Percentiles rank a stretch among this genome's conserved stretches.
These are phyloP conservation scores for Borostomias antarcticus DNA, from an alignment of 2,797 vertebrate genomes.

Conservation along the genomic window DNA sequence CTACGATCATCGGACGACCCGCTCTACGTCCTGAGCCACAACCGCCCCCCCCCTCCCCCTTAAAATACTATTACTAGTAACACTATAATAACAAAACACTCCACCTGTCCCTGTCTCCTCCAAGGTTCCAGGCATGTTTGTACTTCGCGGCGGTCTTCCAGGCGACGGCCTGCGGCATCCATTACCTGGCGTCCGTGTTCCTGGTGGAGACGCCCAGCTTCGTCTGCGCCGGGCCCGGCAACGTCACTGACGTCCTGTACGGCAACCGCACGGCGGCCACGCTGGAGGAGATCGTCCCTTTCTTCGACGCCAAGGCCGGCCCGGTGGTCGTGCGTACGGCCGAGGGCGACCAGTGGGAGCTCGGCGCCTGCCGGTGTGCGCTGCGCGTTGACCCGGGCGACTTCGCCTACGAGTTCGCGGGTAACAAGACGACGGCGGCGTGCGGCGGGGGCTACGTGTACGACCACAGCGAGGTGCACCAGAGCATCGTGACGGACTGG, in stretches of 20 bases:
- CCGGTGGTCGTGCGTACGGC: conserved; percentile 79
- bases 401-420: conserved; percentile 76
- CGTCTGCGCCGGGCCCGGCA: conserved; percentile 78
- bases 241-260: conserved; percentile 80
- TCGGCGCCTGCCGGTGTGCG: conserved; percentile 79
- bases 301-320: conserved; percentile 62
- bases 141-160: conserved; percentile 92
- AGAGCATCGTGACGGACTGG: conserved; percentile 89
- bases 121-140: conserved; percentile 88
- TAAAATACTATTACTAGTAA: too few species aligned
- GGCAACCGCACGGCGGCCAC: conserved; percentile 74
- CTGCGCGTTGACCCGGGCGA: conserved; percentile 59
- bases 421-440: conserved; percentile 74
- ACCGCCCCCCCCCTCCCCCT: too few species aligned
- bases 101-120: neutral
- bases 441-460: conserved; percentile 82
- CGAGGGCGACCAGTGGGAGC: conserved; percentile 87
- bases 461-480: conserved; percentile 81
- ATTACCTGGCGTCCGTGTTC: conserved; percentile 93
- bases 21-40: too few species aligned
- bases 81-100: neutral
- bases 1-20: too few species aligned
- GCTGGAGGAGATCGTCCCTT: conserved; percentile 78
- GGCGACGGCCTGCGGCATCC: conserved; percentile 88
- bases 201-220: conserved; percentile 86